Percentiles rank a stretch among this genome's conserved stretches.
These are phyloP conservation scores for Orchestes rusci DNA, from an alignment of 2,888 invertebrate genomes.

Conservation along the genomic window DNA sequence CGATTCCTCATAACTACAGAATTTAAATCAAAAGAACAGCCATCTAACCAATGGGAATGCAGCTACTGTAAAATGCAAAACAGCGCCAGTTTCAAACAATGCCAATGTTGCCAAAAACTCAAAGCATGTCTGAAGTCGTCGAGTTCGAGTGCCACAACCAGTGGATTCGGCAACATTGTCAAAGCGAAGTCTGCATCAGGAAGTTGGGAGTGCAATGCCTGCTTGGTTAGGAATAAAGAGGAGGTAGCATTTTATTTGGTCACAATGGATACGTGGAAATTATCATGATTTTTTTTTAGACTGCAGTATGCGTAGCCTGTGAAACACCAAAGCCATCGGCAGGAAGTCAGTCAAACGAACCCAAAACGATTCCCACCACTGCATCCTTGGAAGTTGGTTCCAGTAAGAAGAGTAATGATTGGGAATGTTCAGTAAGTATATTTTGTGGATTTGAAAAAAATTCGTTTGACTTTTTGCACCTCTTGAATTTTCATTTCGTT, in stretches of 20 bases:
- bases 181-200: constrained; percentile 27
- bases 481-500: too few species aligned
- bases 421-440: constrained; percentile 50
- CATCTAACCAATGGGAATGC: too few species aligned
- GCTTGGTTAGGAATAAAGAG: constrained; percentile 51
- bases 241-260: constrained; percentile 30
- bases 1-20: too few species aligned
- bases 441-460: too few species aligned
- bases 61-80: too few species aligned
- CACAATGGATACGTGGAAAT: too few species aligned
- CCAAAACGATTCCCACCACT: background rate
- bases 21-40: too few species aligned
- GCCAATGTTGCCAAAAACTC: background rate
- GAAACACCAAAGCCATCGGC: constrained; percentile 7
- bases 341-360: constrained; percentile 5
- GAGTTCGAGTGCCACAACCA: background rate
- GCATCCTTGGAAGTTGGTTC: constrained; percentile 19
- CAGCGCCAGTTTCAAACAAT: too few species aligned
- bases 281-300: background rate
- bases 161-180: too few species aligned
- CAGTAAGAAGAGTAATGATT: constrained; percentile 38
- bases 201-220: constrained; percentile 53
- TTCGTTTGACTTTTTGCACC: too few species aligned
- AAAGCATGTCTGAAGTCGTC: too few species aligned
- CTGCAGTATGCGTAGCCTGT: constrained; percentile 51